Conservation (phyloP, 2,113 vertebrate species). For the Ornithorhynchus anatinus region DNA sequence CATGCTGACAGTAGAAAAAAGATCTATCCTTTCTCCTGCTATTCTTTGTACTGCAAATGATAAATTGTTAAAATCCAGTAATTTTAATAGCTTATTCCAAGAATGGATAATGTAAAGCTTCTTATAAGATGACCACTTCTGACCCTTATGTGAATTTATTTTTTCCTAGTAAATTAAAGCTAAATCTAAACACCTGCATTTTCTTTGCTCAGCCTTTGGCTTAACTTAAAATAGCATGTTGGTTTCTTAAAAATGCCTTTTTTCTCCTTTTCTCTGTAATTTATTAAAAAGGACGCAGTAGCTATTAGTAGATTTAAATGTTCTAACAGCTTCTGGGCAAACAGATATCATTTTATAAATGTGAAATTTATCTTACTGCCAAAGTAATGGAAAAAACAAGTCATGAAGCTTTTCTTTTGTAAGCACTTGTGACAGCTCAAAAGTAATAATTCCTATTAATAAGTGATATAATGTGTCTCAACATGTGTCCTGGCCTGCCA, state of each 20-base stretch:
- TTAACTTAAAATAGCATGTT: slow-evolving; percentile 29
- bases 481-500: slow-evolving; percentile 53
- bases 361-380: slow-evolving; percentile 44
- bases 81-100: background rate
- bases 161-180: background rate
- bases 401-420: slow-evolving; percentile 44
- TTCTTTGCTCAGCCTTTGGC: slow-evolving; percentile 11
- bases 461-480: slow-evolving; percentile 60
- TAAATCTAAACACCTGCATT: slow-evolving; percentile 27
- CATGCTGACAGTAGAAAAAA: background rate
- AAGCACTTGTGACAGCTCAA: slow-evolving; percentile 35
- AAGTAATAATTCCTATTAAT: slow-evolving; percentile 66
- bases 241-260: slow-evolving; percentile 23
- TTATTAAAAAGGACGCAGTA: slow-evolving; percentile 32
- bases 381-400: slow-evolving; percentile 48
- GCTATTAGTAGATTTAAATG: slow-evolving; percentile 33
- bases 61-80: background rate
- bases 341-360: slow-evolving; percentile 48
- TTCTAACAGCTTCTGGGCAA: slow-evolving; percentile 44
- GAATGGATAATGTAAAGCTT: background rate
- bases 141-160: background rate
- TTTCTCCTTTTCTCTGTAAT: slow-evolving; percentile 35
- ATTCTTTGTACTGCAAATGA: background rate
- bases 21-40: background rate
- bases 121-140: background rate